phyloP scores from a whole-genome alignment of 2,888 invertebrate species.

The Agonum fuliginosum region DNA sequence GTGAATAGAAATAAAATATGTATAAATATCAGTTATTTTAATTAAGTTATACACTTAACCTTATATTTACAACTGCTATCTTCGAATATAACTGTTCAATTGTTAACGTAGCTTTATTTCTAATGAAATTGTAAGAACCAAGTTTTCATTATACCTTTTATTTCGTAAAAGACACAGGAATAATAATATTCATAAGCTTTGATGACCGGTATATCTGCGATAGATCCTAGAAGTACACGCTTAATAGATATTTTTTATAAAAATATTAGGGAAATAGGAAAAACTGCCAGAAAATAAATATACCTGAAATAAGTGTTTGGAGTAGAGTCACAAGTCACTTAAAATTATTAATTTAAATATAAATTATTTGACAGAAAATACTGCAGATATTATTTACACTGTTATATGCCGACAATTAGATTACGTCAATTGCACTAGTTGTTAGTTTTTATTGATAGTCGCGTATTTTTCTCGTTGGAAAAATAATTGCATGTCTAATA shows the following conservation, averaged over 20 bases:
- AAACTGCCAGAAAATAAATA: not conserved
- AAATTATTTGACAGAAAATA: not conserved
- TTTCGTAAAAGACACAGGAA: no score
- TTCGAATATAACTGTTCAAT: no score
- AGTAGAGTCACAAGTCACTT: no score
- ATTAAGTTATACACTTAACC: no score
- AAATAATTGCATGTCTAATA: constrained; percentile 27
- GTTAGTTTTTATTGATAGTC: constrained; percentile 2
- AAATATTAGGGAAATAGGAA: not conserved
- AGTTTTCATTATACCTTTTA: no score
- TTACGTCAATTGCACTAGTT: not conserved
- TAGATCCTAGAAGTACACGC: not conserved
- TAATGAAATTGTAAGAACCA: no score
- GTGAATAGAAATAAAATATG: no score
- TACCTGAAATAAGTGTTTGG: no score
- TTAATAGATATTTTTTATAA: not conserved
- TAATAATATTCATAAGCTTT: no score
- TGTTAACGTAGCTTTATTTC: no score
- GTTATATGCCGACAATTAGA: not conserved
- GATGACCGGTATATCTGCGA: not conserved
- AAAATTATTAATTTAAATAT: not conserved
- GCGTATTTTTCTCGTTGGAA: not conserved
- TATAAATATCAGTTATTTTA: no score
- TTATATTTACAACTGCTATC: no score
- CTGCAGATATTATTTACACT: not conserved